Evolutionary conservation across 1,140 invertebrate species (phyloP).

Genomic region (Papilio machaon): DNA sequence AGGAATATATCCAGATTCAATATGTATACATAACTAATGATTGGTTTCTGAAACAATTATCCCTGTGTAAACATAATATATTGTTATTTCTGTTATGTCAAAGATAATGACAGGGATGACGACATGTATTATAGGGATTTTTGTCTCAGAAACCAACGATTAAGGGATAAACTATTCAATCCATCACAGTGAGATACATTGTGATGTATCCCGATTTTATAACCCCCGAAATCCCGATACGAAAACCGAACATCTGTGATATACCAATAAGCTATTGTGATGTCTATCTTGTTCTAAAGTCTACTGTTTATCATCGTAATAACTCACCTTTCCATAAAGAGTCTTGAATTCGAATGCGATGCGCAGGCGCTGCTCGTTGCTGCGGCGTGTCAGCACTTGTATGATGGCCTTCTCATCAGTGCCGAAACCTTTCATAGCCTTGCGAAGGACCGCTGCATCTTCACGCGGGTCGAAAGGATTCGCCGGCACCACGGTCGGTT

Average conservation of each 20-base stretch:
- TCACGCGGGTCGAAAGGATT: conserved; percentile 87
- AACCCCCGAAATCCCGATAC: no score
- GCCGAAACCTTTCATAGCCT: conserved; percentile 92
- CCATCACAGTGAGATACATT: no score
- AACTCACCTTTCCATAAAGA: conserved; percentile 89
- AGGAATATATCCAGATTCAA: neutral
- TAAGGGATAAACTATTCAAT: no score
- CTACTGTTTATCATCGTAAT: neutral
- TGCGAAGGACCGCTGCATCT: conserved; percentile 89
- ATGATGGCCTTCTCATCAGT: conserved; percentile 93
- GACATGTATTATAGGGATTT: no score
- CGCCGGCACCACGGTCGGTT: conserved; percentile 85
- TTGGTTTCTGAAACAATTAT: no score
- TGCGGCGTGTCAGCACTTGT: conserved; percentile 87
- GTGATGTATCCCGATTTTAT: no score
- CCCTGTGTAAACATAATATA: no score
- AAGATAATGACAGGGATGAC: no score
- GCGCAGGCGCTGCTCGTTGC: conserved; percentile 88
- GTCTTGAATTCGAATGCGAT: conserved; percentile 91
- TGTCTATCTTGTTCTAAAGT: neutral
- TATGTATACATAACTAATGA: no score
- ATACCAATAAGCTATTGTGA: neutral
- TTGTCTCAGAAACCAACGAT: no score
- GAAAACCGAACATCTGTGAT: neutral
- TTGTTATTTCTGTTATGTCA: no score